Percentiles rank a stretch among this genome's conserved stretches.
Evolutionary conservation across 2,113 vertebrate genomes (phyloP).

Genomic region (Holacanthus passer): DNA sequence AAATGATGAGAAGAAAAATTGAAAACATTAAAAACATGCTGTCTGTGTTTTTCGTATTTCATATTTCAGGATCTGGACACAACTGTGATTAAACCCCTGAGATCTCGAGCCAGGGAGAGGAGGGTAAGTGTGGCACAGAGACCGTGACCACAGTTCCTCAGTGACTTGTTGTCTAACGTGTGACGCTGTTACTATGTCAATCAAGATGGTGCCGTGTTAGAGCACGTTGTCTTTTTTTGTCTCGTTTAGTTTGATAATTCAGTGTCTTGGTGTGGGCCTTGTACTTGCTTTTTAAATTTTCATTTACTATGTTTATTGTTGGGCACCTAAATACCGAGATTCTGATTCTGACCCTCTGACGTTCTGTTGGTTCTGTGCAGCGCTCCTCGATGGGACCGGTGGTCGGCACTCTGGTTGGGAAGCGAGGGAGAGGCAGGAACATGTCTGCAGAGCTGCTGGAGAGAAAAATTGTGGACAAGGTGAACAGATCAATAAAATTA

Average conservation of each 20-base stretch:
- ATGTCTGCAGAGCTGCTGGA: slow-evolving; percentile 73
- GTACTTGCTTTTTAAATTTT: no score
- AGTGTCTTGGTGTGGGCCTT: no score
- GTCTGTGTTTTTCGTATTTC: not conserved
- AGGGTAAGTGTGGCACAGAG: not conserved
- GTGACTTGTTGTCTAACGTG: no score
- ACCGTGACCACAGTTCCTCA: no score
- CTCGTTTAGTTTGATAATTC: no score
- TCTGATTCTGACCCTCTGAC: not conserved
- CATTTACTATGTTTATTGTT: no score
- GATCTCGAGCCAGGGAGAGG: slow-evolving; percentile 79
- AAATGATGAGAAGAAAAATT: no score
- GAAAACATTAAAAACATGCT: no score
- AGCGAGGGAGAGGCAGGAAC: slow-evolving; percentile 54
- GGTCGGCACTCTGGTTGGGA: slow-evolving; percentile 4
- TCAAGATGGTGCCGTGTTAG: not conserved
- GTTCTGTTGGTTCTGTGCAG: slow-evolving; percentile 53
- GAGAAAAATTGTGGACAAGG: slow-evolving; percentile 73
- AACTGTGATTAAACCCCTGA: slow-evolving; percentile 76
- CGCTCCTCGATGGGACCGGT: slow-evolving; percentile 80
- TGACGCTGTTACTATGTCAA: not conserved
- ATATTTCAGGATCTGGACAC: slow-evolving; percentile 80
- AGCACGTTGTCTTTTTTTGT: not conserved
- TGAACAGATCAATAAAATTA: slow-evolving; percentile 27
- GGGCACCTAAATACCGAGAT: no score